These are phyloP conservation scores for Taeniopygia guttata DNA, from an alignment of 2,797 vertebrate species.

Conservation along the genomic window DNA sequence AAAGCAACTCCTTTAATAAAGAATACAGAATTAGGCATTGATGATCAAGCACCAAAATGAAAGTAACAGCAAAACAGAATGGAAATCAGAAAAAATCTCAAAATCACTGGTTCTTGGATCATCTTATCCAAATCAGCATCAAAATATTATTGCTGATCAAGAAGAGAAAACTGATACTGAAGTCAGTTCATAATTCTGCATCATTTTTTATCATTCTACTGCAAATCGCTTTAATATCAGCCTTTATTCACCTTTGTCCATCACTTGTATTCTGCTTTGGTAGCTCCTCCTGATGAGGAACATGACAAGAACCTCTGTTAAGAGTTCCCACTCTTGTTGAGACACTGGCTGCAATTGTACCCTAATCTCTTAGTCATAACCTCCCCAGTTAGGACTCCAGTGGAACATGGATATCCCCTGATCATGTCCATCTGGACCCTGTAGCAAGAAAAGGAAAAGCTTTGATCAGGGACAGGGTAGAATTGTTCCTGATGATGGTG, in stretches of 20 bases:
- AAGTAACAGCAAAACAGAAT: not conserved
- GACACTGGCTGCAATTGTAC: not conserved
- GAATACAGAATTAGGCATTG: not conserved
- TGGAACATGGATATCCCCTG: not conserved
- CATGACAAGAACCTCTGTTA: not conserved
- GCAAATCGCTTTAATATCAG: not conserved
- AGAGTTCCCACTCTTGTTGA: not conserved
- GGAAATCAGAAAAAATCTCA: not conserved
- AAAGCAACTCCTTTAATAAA: not conserved
- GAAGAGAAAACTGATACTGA: not conserved
- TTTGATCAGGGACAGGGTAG: not conserved
- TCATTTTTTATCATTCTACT: not conserved
- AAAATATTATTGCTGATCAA: not conserved
- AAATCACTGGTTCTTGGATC: not conserved
- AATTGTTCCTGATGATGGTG: not conserved
- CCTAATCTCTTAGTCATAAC: not conserved
- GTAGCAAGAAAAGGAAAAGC: not conserved
- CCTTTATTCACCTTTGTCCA: not conserved
- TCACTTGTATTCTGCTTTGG: not conserved
- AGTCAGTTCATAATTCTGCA: not conserved
- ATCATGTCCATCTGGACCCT: not conserved
- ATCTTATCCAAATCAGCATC: not conserved
- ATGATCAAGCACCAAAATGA: not conserved
- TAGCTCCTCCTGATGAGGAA: not conserved
- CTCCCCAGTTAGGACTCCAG: not conserved